Conservation (phyloP, 2,888 invertebrate genomes). For the Anthrax anthrax region DNA sequence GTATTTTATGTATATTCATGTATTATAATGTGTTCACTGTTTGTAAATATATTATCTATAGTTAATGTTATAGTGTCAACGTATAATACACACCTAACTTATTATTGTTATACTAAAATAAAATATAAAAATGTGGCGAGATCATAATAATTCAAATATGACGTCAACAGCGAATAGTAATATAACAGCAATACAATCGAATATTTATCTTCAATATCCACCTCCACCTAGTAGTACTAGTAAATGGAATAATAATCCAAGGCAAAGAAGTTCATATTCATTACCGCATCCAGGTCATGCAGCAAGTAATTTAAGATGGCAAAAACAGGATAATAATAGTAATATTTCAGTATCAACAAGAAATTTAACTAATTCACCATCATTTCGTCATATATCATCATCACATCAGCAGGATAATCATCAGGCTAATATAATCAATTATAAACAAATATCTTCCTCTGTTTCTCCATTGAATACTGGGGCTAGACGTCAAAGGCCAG, state of each 20-base stretch:
- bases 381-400: slow-evolving; percentile 15
- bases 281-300: slow-evolving; percentile 20
- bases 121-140: slow-evolving; percentile 12
- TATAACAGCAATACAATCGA: slow-evolving; percentile 7
- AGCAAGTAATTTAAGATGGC: slow-evolving; percentile 17
- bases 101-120: too few relatives aligned
- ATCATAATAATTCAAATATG: slow-evolving; percentile 5
- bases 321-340: slow-evolving; percentile 13
- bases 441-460: background rate
- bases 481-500: slow-evolving; percentile 11
- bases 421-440: slow-evolving; percentile 2
- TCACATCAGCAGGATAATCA: slow-evolving; percentile 11
- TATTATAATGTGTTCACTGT: too few relatives aligned
- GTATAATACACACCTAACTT: too few relatives aligned
- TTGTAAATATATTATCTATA: too few relatives aligned
- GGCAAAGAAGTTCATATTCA: slow-evolving; percentile 18
- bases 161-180: slow-evolving; percentile 1
- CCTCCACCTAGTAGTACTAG: slow-evolving; percentile 13
- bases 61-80: too few relatives aligned
- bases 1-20: too few relatives aligned
- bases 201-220: slow-evolving; percentile 14
- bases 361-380: slow-evolving; percentile 15
- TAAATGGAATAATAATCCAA: slow-evolving; percentile 16
- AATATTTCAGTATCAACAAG: slow-evolving; percentile 11
- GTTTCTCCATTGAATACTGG: background rate